phyloP scores from a whole-genome alignment of 2,797 vertebrate species.

The Phylloscopus collybita region DNA sequence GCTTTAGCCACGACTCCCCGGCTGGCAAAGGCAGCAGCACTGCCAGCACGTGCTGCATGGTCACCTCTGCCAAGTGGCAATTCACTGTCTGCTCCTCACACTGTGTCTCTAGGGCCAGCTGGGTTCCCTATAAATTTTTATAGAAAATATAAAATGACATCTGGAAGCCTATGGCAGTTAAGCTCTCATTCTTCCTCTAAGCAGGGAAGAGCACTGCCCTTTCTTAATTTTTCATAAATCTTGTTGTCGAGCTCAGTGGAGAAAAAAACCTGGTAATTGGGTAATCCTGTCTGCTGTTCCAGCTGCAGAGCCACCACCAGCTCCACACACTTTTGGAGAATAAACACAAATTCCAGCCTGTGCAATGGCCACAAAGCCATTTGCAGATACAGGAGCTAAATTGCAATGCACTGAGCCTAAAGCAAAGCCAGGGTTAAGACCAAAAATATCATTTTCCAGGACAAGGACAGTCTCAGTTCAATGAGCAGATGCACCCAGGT shows the following conservation, averaged over 20 bases:
- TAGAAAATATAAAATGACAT: slow-evolving; percentile 26
- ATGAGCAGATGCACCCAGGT: background rate
- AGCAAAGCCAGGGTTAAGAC: background rate
- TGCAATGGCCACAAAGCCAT: background rate
- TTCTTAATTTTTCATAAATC: slow-evolving; percentile 27
- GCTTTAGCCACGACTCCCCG: fast-evolving
- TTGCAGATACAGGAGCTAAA: background rate
- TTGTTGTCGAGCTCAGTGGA: background rate
- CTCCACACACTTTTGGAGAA: background rate
- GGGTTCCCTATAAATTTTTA: slow-evolving; percentile 36
- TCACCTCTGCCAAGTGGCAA: background rate
- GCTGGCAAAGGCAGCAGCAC: background rate
- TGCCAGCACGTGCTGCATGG: background rate
- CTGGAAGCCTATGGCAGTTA: slow-evolving; percentile 21
- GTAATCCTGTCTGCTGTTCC: background rate
- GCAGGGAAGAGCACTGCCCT: background rate
- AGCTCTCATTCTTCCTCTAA: background rate
- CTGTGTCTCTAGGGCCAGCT: slow-evolving; percentile 31
- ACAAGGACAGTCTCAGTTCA: background rate
- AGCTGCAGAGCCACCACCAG: background rate
- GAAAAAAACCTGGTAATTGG: background rate
- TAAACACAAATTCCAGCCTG: background rate
- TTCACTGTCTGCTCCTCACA: background rate
- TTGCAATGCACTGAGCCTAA: background rate
- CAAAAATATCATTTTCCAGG: background rate